phyloP scores from a whole-genome alignment of 2,797 vertebrate genomes.

The Prunella strophiata region DNA sequence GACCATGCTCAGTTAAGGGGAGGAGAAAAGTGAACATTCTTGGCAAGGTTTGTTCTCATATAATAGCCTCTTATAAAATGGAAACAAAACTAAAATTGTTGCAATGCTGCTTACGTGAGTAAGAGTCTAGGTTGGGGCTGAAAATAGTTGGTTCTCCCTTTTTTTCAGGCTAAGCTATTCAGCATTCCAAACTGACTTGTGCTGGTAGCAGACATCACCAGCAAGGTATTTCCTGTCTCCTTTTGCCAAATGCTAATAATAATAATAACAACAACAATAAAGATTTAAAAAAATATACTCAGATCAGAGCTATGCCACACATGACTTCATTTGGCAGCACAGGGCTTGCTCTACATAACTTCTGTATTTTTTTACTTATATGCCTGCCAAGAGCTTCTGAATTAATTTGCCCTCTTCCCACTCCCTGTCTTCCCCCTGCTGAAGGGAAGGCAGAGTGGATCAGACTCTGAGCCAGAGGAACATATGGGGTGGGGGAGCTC shows the following conservation, averaged over 20 bases:
- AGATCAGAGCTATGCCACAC: neutral
- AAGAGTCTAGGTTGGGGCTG: neutral
- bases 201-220: constrained; percentile 47
- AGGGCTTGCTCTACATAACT: neutral
- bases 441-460: neutral
- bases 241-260: constrained; percentile 61
- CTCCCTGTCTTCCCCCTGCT: neutral
- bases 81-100: constrained; percentile 22
- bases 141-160: constrained; percentile 33
- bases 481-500: neutral
- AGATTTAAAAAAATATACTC: neutral
- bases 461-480: neutral
- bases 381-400: constrained; percentile 34
- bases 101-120: constrained; percentile 4
- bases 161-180: constrained; percentile 28
- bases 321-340: constrained; percentile 15
- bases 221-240: constrained; percentile 67
- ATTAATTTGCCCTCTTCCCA: neutral
- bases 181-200: constrained; percentile 23
- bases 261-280: constrained; percentile 13
- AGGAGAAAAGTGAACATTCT: neutral
- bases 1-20: neutral
- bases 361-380: neutral
- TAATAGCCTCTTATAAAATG: neutral
- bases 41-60: neutral